Percentiles rank a stretch among this genome's conserved stretches.
Evolutionary conservation across 2,888 invertebrate genomes (phyloP).

Genomic region (Gibbula magus): DNA sequence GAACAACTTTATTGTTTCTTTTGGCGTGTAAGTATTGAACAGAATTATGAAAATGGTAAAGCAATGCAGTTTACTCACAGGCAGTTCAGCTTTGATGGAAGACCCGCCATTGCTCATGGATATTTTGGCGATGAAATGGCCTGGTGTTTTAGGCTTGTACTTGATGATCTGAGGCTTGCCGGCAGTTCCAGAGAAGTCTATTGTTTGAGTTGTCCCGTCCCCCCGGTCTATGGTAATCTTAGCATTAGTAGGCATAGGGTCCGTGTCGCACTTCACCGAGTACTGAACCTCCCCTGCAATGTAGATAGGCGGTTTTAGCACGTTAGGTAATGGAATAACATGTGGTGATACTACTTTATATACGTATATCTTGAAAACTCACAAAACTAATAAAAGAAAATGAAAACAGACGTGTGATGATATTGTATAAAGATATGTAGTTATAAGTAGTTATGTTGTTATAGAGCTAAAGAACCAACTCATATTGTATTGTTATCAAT

Average conservation of each 20-base stretch:
- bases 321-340: too few relatives aligned
- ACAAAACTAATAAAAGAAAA: too few relatives aligned
- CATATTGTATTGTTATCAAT: too few relatives aligned
- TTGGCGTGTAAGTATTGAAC: too few relatives aligned
- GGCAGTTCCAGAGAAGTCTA: background rate
- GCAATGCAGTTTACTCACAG: background rate
- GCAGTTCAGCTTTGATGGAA: background rate
- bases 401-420: too few relatives aligned
- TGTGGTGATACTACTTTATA: too few relatives aligned
- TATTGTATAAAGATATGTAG: background rate
- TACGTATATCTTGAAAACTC: too few relatives aligned
- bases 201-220: background rate
- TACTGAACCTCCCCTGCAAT: background rate
- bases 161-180: background rate
- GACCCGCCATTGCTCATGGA: background rate
- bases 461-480: too few relatives aligned
- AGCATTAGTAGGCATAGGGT: constrained; percentile 1
- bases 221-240: background rate
- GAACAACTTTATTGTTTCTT: too few relatives aligned
- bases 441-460: background rate
- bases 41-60: too few relatives aligned
- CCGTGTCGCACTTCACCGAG: background rate
- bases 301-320: too few relatives aligned
- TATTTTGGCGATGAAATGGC: background rate
- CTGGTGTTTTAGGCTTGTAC: background rate